Conservation (phyloP, 2,113 vertebrate species). For the Jaculus jaculus region DNA sequence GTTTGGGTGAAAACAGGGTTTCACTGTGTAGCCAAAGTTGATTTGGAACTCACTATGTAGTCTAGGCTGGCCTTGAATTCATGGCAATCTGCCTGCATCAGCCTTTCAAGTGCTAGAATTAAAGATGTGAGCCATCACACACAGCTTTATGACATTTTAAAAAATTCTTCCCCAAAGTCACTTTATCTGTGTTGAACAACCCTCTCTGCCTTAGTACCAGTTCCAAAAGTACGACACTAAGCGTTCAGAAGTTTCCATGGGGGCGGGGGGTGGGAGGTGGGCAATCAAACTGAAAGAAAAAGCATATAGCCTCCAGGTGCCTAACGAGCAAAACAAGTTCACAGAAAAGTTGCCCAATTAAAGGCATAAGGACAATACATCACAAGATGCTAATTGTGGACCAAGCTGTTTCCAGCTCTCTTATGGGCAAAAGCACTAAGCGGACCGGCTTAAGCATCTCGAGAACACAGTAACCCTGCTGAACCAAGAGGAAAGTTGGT, state of each 20-base stretch:
- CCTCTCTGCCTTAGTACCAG: not conserved
- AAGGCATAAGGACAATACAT: not conserved
- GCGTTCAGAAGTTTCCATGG: not conserved
- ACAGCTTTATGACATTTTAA: not conserved
- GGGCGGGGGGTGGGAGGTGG: not conserved
- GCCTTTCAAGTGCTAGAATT: no score
- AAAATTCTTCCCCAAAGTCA: not conserved
- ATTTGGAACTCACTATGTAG: no score
- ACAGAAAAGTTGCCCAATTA: not conserved
- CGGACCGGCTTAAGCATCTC: not conserved
- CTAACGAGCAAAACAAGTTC: not conserved
- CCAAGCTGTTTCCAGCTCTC: not conserved
- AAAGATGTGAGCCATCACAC: no score
- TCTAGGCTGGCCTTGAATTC: no score
- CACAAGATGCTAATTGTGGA: not conserved
- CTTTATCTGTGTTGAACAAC: not conserved
- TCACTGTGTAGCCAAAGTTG: no score
- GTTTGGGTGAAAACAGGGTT: no score
- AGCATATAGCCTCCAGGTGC: not conserved
- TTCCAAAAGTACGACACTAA: not conserved
- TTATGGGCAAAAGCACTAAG: not conserved
- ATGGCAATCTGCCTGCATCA: no score
- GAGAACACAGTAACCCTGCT: not conserved
- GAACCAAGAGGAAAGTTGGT: not conserved
- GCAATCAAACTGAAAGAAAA: not conserved